These are phyloP conservation scores for Gadus macrocephalus DNA, from an alignment of 2,113 vertebrate species.

Conservation along the genomic window DNA sequence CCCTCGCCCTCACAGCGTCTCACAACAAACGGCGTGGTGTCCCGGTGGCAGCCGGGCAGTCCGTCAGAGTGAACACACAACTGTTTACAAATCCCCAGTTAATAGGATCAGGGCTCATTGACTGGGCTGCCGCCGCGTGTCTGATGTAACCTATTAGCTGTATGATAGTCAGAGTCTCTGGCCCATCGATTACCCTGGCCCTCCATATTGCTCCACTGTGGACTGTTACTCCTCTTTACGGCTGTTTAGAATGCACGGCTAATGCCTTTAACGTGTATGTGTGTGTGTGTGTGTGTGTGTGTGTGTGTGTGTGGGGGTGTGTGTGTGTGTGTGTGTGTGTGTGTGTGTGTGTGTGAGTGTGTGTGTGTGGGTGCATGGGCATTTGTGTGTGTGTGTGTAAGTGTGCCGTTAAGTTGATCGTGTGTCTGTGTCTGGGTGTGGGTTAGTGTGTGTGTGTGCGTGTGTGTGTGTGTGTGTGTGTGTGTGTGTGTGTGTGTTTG, in stretches of 20 bases:
- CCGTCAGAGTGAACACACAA: constrained; percentile 66
- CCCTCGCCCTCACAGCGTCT: background rate
- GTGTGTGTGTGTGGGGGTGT: too few relatives aligned
- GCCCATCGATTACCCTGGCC: constrained; percentile 66
- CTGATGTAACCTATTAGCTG: constrained; percentile 76
- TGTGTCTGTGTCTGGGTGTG: background rate
- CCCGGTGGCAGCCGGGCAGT: constrained; percentile 43
- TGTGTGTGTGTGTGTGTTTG: constrained; percentile 4
- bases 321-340: background rate
- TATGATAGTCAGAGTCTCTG: constrained; percentile 70
- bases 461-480: constrained; percentile 1
- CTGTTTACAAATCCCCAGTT: constrained; percentile 76
- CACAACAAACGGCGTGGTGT: background rate
- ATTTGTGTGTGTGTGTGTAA: constrained; percentile 1
- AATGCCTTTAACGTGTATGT: constrained; percentile 44
- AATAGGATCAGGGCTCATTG: constrained; percentile 76
- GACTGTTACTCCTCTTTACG: constrained; percentile 65
- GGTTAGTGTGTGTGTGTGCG: background rate
- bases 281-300: constrained; percentile 23
- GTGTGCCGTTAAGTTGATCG: too few relatives aligned
- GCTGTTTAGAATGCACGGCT: constrained; percentile 59
- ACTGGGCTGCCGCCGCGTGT: constrained; percentile 65
- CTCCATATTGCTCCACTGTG: constrained; percentile 67
- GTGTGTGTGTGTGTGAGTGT: background rate
- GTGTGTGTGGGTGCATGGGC: constrained; percentile 11